These are phyloP conservation scores for Spisula solida DNA, from an alignment of 2,888 invertebrate species.

Conservation along the genomic window DNA sequence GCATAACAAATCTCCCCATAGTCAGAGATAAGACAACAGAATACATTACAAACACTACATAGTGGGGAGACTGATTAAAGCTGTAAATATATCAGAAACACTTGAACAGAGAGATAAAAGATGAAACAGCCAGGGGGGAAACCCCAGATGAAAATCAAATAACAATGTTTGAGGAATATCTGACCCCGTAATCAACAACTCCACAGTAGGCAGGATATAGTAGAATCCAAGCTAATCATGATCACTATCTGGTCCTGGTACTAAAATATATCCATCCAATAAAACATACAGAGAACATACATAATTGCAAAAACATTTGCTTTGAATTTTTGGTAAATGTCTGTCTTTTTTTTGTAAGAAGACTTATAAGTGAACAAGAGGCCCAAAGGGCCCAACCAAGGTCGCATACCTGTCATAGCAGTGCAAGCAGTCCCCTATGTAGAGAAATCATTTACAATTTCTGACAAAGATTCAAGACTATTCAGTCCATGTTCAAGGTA, in stretches of 20 bases:
- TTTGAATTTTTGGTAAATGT: not conserved
- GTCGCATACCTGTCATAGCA: too few relatives aligned
- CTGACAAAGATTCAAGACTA: too few relatives aligned
- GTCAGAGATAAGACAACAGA: constrained; percentile 1
- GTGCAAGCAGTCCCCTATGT: too few relatives aligned
- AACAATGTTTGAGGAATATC: constrained; percentile 9
- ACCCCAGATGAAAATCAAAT: constrained; percentile 30
- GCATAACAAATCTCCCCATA: not conserved
- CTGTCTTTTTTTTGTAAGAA: not conserved
- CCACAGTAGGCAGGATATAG: constrained; percentile 17
- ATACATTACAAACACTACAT: not conserved
- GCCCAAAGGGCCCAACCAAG: not conserved
- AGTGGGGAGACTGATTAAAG: not conserved
- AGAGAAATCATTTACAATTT: too few relatives aligned
- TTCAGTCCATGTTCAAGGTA: too few relatives aligned
- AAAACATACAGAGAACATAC: not conserved
- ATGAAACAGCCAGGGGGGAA: not conserved
- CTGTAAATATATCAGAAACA: constrained; percentile 17
- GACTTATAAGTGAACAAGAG: not conserved
- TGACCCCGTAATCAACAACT: constrained; percentile 32
- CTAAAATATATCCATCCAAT: not conserved
- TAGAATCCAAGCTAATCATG: constrained; percentile 2
- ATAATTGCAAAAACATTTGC: constrained; percentile 16
- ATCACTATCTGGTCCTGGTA: not conserved
- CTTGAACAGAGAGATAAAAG: not conserved